Evolutionary conservation across 2,797 vertebrate genomes (phyloP), one percentile per base, ranked within the genome.

Genomic region (Rhinella marina): DNA sequence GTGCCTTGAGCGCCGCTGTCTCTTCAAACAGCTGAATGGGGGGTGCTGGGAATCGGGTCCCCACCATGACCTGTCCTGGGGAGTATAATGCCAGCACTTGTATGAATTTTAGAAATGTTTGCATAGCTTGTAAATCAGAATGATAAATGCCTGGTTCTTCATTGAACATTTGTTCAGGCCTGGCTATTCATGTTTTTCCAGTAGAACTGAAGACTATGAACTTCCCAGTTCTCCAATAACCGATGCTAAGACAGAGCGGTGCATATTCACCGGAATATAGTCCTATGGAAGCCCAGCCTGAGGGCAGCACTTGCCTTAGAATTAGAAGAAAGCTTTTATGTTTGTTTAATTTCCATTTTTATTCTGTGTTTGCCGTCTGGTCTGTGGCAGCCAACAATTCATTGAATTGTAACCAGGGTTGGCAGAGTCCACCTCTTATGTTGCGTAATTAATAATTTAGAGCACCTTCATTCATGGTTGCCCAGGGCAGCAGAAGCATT

Each of bases 401-500:
- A 77, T 77, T 50, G 54, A 77, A 77, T 54, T 54, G 54, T 77
- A 77, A 54, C 75, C 48, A 23, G 75, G 50, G 50, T 16, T 54
- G 10, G 75, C 50, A 54, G 75, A 54, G 75, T 52, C 25, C 75
- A 23, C 21, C 48, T 50, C 75, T 77, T 77, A 61, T 21, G 78
- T 61, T 32, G 78, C 19, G 61, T 29, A 29, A 80, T 80, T 57
- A 80, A 80, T 80, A 80, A 80, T 80, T 57, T 61, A 79, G 25
- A 79, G 77, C 77, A 80, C 57, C 78, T 80, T 80, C 54, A 80
- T 80, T 80, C 78, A 80, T 79, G 77, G 77, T 41, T 80, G 78
- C 78, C 56, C 57, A 80, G 78, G 78, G 78, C 78, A 52, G 78
- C 78, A 41, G 27, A 57, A 19, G 25, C 57, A 57, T 80, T 61